Evolutionary conservation across 2,113 vertebrate genomes (phyloP).

Genomic region (Cnemophilus loriae): DNA sequence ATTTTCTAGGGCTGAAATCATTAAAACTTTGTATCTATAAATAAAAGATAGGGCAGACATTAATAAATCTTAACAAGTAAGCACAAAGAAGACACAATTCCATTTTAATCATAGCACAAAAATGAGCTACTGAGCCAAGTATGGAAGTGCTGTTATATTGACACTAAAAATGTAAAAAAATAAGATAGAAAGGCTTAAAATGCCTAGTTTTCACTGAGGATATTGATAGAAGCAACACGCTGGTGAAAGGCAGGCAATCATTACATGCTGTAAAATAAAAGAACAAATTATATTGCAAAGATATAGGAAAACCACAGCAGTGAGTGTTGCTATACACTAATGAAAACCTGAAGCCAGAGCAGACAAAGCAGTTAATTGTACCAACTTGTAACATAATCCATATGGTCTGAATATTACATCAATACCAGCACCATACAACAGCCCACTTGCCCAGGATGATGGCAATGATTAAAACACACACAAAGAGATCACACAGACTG

Average conservation of each 20-base stretch:
- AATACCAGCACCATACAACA: background rate
- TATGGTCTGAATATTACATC: background rate
- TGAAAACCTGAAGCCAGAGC: background rate
- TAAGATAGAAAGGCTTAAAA: background rate
- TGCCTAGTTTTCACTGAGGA: background rate
- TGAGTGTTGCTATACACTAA: background rate
- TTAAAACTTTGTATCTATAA: constrained; percentile 41
- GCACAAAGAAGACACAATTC: background rate
- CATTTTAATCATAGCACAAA: background rate
- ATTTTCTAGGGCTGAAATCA: constrained; percentile 25
- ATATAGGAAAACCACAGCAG: background rate
- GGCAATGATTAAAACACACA: background rate
- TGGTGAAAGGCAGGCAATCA: background rate
- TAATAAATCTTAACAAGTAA: constrained; percentile 26
- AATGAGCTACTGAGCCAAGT: background rate
- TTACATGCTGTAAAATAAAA: background rate
- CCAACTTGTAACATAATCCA: background rate
- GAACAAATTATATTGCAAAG: background rate
- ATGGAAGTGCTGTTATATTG: background rate
- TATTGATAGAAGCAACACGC: background rate
- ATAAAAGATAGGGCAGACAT: constrained; percentile 34
- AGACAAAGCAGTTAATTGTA: background rate
- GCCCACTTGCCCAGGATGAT: background rate
- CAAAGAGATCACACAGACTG: background rate
- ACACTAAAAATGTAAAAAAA: background rate